Evolutionary conservation across 2,113 vertebrate species (phyloP).

Genomic region (Rhinopomastus cyanomelas): DNA sequence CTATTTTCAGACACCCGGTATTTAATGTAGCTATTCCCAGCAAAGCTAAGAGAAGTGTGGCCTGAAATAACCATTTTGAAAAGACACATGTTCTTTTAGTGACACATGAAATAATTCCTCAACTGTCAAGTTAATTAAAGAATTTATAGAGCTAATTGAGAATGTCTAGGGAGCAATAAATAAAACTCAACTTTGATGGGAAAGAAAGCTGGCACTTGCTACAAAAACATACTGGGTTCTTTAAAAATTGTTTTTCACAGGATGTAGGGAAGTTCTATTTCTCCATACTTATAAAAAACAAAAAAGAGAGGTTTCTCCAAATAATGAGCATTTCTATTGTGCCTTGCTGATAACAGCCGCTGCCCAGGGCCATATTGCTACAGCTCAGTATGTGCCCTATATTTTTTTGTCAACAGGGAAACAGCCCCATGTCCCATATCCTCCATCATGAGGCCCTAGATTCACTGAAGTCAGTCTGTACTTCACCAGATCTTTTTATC

Average conservation of each 20-base stretch:
- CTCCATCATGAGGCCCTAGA: not conserved
- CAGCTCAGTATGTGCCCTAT: not conserved
- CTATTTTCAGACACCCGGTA: slow-evolving; percentile 89
- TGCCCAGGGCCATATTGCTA: not conserved
- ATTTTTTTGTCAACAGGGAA: not conserved
- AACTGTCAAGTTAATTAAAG: slow-evolving; percentile 21
- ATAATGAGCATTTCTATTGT: not conserved
- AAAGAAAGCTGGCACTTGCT: not conserved
- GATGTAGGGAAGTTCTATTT: not conserved
- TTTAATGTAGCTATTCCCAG: slow-evolving; percentile 97
- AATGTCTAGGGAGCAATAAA: slow-evolving; percentile 25
- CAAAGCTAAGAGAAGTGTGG: slow-evolving; percentile 94
- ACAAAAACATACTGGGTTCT: not conserved
- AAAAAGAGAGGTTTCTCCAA: not conserved
- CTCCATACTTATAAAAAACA: not conserved
- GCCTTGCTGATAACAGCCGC: not conserved
- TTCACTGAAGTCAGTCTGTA: not conserved
- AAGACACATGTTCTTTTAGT: slow-evolving; percentile 52
- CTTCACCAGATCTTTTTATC: not conserved
- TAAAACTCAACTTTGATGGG: not conserved
- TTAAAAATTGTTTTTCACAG: not conserved
- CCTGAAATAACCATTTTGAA: slow-evolving; percentile 79
- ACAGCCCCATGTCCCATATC: not conserved
- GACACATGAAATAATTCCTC: slow-evolving; percentile 16
- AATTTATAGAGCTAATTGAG: slow-evolving; percentile 13